Evolutionary conservation across 2,888 invertebrate genomes (phyloP), one percentile per base, ranked within the genome.

Genomic region (Perizoma flavofasciatum): DNA sequence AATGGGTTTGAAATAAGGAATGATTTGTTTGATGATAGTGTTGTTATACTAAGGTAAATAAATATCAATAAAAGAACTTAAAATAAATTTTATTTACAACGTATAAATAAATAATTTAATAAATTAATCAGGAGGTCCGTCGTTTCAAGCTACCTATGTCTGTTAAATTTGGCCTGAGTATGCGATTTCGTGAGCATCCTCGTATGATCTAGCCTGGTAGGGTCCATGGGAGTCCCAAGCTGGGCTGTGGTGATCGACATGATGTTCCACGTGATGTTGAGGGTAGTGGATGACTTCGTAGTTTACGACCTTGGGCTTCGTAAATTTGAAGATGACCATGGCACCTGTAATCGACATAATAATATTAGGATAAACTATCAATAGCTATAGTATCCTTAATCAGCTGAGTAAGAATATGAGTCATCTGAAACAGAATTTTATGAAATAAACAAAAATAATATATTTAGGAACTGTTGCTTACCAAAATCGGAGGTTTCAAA

Each of bases 211-310:
- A 61, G 94, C 94, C 85, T 95, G 95, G 81, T 93, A 94, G 5
- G 94, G 94, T 7, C 90, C 92, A 73, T 94, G 94, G 80, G 83
- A 85, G 75, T 88, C 93, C 93, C 86, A 92, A 32, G 83, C 89
- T n/a, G 92, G 86, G 8, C 89, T 84, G 63, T 90, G 92, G 67
- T 94, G 94, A 72, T 94, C 94, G 1, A 94, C 93, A 11, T 94
- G 94, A 60, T 95, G 95, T 64, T 96, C 95, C 56, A 96, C 96
- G 65, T 93, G 93, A 70, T 94, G 94, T 73, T 95, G 95, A 39
- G 96, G 96, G 79, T 96, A 96, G 84, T 97, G 97, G 70, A 97
- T 95, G 50, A 97, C 96, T 91, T 97, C 97, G 79, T 97, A 97
- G 87, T 96, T 97, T 68, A 96, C 95, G 73, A 96, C 95, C 90